phyloP scores from a whole-genome alignment of 2,113 vertebrate genomes.

The Cyprinodon tularosa region DNA sequence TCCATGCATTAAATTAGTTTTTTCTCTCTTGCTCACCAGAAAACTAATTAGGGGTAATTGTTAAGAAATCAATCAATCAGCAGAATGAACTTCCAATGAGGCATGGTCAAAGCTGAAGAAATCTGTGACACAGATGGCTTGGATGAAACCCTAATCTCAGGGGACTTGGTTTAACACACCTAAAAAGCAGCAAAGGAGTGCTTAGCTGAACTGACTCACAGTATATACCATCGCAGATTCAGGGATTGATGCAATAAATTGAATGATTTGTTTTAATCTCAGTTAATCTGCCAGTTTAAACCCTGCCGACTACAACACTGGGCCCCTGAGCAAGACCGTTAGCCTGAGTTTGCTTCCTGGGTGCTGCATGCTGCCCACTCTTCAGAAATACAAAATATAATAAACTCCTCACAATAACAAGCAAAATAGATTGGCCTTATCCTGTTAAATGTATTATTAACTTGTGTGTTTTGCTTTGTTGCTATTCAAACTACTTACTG shows the following conservation, averaged over 20 bases:
- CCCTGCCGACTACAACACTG: too few species aligned
- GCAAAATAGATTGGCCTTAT: too few species aligned
- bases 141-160: slow-evolving; percentile 36
- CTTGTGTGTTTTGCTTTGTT: not conserved
- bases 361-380: too few species aligned
- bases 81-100: slow-evolving; percentile 69
- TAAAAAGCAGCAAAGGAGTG: slow-evolving; percentile 15
- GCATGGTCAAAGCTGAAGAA: slow-evolving; percentile 69
- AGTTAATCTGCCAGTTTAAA: too few species aligned
- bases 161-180: slow-evolving; percentile 42
- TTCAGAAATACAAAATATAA: too few species aligned
- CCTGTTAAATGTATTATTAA: not conserved
- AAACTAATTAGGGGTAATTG: slow-evolving; percentile 80
- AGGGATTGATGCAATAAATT: not conserved
- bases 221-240: not conserved
- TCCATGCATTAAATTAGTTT: slow-evolving; percentile 84
- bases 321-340: too few species aligned
- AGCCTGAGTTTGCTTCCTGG: too few species aligned
- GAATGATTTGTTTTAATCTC: not conserved
- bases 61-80: slow-evolving; percentile 82
- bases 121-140: slow-evolving; percentile 65
- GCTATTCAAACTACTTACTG: not conserved
- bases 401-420: too few species aligned
- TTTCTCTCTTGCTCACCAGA: slow-evolving; percentile 65
- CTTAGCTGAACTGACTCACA: not conserved